Percentiles rank a stretch among this genome's conserved stretches.
Conservation (phyloP, 2,113 vertebrate genomes). For the Eulemur macaco region DNA sequence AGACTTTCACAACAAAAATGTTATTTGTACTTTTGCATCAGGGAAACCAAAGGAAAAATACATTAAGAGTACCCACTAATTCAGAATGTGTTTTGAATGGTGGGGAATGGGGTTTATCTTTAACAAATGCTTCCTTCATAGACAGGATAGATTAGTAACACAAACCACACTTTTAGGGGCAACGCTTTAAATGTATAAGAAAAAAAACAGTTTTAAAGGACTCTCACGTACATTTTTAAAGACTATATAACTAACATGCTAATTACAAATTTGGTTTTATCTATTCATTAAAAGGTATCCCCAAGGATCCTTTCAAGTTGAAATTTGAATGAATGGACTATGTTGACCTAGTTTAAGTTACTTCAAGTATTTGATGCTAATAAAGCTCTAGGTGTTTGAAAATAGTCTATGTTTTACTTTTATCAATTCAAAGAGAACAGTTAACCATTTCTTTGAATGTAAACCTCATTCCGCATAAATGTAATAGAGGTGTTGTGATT, state of each 20-base stretch:
- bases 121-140: not conserved
- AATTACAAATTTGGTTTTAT: slow-evolving; percentile 26
- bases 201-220: slow-evolving; percentile 30
- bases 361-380: not conserved
- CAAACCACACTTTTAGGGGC: not conserved
- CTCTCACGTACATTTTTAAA: not conserved
- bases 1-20: not conserved
- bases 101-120: not conserved
- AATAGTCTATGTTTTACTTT: slow-evolving; percentile 9
- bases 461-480: slow-evolving; percentile 10
- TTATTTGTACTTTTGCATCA: not conserved
- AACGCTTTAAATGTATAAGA: not conserved
- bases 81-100: not conserved
- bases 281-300: not conserved
- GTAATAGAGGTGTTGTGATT: not conserved
- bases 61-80: not conserved
- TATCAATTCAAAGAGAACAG: not conserved
- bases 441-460: not conserved
- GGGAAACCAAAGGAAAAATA: not conserved
- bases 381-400: not conserved
- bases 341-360: not conserved
- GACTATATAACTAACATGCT: not conserved
- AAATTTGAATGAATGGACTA: slow-evolving; percentile 1
- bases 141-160: not conserved
- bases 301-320: not conserved